Evolutionary conservation across 2,888 invertebrate genomes (phyloP).

Genomic region (Drosophila anomelani): DNA sequence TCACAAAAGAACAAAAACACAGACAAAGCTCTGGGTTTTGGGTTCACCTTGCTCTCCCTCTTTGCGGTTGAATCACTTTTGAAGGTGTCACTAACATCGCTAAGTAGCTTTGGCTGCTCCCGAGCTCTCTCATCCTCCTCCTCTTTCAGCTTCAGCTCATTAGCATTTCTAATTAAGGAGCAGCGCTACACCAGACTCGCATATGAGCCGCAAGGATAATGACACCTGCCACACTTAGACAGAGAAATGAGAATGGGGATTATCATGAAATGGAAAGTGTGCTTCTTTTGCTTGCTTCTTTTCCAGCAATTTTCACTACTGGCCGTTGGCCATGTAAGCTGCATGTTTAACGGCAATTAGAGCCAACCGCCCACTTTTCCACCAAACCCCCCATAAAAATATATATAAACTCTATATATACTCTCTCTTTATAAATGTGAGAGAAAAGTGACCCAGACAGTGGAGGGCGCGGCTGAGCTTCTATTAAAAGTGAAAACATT

Average conservation of each 20-base stretch:
- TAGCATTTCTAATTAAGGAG: conserved; percentile 81
- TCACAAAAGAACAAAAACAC: conserved; percentile 40
- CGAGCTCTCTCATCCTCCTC: conserved; percentile 5
- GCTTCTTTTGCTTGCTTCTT: not conserved
- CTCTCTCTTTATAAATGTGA: not conserved
- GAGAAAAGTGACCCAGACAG: conserved; percentile 46
- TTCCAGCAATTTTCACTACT: conserved; percentile 10
- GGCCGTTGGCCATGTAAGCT: conserved; percentile 61
- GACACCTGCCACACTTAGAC: conserved; percentile 65
- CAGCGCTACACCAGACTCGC: conserved; percentile 32
- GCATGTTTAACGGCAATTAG: conserved; percentile 67
- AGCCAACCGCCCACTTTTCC: conserved; percentile 14
- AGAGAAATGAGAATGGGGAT: conserved; percentile 10
- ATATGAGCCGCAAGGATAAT: conserved; percentile 72
- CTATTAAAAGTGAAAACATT: conserved; percentile 76
- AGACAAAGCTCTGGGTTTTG: conserved; percentile 36
- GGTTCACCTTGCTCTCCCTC: not conserved
- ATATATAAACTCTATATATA: not conserved
- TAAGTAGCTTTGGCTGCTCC: conserved; percentile 58
- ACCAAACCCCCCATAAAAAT: conserved; percentile 27
- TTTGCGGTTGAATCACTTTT: conserved; percentile 36
- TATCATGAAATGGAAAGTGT: conserved; percentile 48
- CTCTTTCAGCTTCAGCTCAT: conserved; percentile 52
- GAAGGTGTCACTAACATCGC: conserved; percentile 68
- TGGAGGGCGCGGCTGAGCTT: conserved; percentile 22